Percentiles rank a stretch among this genome's conserved stretches.
phyloP scores from a whole-genome alignment of 2,888 invertebrate genomes.

The Caenorhabditis becei region DNA sequence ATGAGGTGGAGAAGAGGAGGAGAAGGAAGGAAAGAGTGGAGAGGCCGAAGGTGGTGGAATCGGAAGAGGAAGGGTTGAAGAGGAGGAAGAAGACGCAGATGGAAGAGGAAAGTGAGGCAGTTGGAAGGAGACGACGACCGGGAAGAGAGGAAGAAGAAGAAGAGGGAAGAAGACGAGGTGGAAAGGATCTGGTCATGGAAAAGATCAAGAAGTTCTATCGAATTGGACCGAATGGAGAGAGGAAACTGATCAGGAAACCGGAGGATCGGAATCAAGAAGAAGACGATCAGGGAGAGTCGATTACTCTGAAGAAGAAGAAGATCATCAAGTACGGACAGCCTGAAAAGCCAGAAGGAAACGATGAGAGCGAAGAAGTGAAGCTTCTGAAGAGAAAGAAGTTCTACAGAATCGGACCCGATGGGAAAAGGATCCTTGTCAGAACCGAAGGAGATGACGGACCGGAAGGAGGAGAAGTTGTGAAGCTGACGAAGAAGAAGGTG shows the following conservation, averaged over 20 bases:
- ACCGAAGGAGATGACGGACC: slow-evolving; percentile 5
- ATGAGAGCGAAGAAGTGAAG: slow-evolving; percentile 18
- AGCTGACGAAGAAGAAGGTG: slow-evolving; percentile 26
- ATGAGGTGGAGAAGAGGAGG: slow-evolving; percentile 28
- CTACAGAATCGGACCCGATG: slow-evolving; percentile 8
- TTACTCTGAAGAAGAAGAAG: slow-evolving; percentile 22
- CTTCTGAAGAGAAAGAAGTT: slow-evolving; percentile 27
- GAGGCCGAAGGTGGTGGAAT: slow-evolving; percentile 6
- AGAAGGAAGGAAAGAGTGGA: slow-evolving; percentile 17
- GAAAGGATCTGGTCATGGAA: background rate
- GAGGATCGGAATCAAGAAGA: too few species aligned
- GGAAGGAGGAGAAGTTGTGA: slow-evolving; percentile 7
- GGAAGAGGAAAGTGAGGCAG: background rate
- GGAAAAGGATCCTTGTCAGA: background rate
- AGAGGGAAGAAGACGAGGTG: background rate
- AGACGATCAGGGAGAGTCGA: slow-evolving; percentile 2
- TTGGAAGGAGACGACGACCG: background rate
- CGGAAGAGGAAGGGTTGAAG: slow-evolving; percentile 18
- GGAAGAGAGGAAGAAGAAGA: slow-evolving; percentile 11
- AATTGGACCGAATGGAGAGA: slow-evolving; percentile 6
- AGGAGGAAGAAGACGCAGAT: slow-evolving; percentile 3
- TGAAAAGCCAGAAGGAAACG: slow-evolving; percentile 4
- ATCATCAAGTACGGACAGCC: slow-evolving; percentile 10
- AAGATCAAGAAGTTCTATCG: slow-evolving; percentile 14
- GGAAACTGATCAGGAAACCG: slow-evolving; percentile 9